Conservation (phyloP, 2,113 vertebrate species). For the Cynopterus brachyotis region DNA sequence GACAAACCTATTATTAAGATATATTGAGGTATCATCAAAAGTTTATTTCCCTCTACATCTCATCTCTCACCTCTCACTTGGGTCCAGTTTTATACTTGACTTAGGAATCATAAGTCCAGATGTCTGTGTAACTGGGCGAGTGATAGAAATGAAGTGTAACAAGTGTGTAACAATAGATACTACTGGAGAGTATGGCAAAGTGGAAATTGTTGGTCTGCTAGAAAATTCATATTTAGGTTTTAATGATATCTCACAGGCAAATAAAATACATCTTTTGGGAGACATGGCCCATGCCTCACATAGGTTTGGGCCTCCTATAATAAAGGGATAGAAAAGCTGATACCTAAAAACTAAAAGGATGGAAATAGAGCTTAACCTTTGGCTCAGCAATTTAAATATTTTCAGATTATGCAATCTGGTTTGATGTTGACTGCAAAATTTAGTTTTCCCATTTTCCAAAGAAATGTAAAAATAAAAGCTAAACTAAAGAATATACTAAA, state of each 20-base stretch:
- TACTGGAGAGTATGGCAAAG: not conserved
- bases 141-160: not conserved
- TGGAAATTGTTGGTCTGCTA: not conserved
- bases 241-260: not conserved
- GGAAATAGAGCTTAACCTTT: slow-evolving; percentile 31
- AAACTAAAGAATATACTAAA: not conserved
- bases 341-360: not conserved
- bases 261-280: not conserved
- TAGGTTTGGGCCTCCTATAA: not conserved
- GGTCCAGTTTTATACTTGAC: not conserved
- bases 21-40: not conserved
- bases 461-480: not conserved
- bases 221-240: not conserved
- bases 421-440: not conserved
- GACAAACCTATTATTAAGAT: not conserved
- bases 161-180: not conserved
- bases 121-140: not conserved
- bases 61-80: not conserved
- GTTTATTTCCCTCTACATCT: not conserved
- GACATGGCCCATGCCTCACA: not conserved
- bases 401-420: slow-evolving; percentile 43
- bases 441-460: not conserved
- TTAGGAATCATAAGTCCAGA: not conserved
- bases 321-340: slow-evolving; percentile 54
- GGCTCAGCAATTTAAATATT: slow-evolving; percentile 64